phyloP scores from a whole-genome alignment of 2,888 invertebrate genomes.

The Megaustenia siamemsis region DNA sequence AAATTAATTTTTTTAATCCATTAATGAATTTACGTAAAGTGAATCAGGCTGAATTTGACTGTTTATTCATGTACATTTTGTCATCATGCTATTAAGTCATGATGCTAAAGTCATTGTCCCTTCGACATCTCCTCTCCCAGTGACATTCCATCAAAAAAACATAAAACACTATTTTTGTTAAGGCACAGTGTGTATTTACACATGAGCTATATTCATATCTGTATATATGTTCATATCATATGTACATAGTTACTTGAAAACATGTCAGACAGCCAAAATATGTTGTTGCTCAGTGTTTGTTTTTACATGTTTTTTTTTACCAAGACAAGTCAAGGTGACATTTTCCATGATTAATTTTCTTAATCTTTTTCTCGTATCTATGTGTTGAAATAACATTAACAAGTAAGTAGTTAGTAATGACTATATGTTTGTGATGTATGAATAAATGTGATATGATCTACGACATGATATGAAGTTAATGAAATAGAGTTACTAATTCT shows the following conservation, averaged over 20 bases:
- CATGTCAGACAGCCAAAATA: constrained; percentile 25
- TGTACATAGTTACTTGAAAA: constrained; percentile 9
- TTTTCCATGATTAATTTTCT: constrained; percentile 17
- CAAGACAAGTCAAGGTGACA: neutral
- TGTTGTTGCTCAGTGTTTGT: constrained; percentile 12
- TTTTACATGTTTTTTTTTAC: neutral
- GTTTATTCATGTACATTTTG: neutral
- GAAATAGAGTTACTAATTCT: neutral
- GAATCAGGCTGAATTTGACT: neutral
- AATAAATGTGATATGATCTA: neutral
- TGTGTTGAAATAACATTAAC: constrained; percentile 7
- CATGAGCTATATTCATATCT: constrained; percentile 6
- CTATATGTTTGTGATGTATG: neutral
- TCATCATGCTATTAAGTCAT: neutral
- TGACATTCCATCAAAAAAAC: constrained; percentile 34
- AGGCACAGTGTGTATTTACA: neutral
- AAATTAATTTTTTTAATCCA: neutral
- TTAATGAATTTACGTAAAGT: neutral
- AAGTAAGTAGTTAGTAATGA: constrained; percentile 3
- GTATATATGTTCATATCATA: neutral
- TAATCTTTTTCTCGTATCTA: neutral
- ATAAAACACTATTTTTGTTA: constrained; percentile 17
- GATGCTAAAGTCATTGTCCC: constrained; percentile 19
- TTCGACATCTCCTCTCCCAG: neutral
- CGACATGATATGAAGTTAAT: neutral